Base-by-base conservation (phyloP, 2,797 vertebrate genomes). In the Platyrinchus mystaceus region DNA sequence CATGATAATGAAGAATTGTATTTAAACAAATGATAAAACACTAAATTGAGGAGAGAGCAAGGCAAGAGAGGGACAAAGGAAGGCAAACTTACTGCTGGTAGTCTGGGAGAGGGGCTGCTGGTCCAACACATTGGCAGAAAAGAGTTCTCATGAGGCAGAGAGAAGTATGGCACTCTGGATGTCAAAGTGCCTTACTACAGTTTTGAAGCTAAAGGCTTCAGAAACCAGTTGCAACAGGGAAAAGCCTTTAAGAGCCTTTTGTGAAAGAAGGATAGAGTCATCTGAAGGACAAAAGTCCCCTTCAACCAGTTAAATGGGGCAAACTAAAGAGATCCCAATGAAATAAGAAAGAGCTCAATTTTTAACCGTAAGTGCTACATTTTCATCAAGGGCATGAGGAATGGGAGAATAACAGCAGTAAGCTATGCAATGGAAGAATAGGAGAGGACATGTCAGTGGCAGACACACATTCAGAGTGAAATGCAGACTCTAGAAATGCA, bases 341-440 rank as follows among this genome's bases (percentile, higher is more conserved):
- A 94, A 94, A 87, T 2, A 67, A 79, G 69, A 68, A 81, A 60
- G 39, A 56, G 7, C 30, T 75, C 41, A 14, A 4, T 78, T 77
- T 78, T 49, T 28, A 71, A 46, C 17, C 0, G 0, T 10, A 67
- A 43, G 8, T 55, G 6, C 23, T 43, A 5, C 10, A 20, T 75
- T 85, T 96, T 92, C 52, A 49, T 39, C 50, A 79, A 81, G 32
- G 41, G 8, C 32, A 15, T 18, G 10, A 89, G 9, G 50, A 75
- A 50, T 2, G 1, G 1, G 1, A 89, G 43, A 84, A 28, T 8
- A 66, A 56, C 5, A 69, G 9, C 47, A 87, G 43, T 11, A 23
- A 92, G 17, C 8, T 26, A 18, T 16, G 6, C 37, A 83, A 41
- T 37, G 7, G 43, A 93, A 77, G 12, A 93, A 58, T 6, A 49